These are phyloP conservation scores for Macrotis lagotis DNA, from an alignment of 2,113 vertebrate genomes.

Conservation along the genomic window DNA sequence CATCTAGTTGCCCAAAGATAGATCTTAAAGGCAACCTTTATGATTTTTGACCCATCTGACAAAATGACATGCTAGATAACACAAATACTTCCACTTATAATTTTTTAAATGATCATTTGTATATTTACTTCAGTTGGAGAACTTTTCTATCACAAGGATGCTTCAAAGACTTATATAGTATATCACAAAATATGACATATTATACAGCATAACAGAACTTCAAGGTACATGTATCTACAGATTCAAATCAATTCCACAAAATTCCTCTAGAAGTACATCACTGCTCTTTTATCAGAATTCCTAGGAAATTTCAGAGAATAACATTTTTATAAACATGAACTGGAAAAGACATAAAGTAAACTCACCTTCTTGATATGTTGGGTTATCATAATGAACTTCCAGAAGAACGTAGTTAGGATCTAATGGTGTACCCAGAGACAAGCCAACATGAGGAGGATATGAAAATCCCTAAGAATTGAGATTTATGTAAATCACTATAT, in stretches of 20 bases:
- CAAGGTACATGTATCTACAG: not conserved
- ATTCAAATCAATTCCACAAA: not conserved
- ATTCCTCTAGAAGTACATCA: not conserved
- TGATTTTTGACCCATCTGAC: not conserved
- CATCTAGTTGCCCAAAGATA: not conserved
- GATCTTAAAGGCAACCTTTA: not conserved
- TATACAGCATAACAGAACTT: not conserved
- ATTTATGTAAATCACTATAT: not conserved
- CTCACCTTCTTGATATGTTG: conserved; percentile 87
- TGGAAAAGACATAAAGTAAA: not conserved
- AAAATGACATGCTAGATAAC: not conserved
- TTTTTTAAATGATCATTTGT: not conserved
- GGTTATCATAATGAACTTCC: conserved; percentile 92
- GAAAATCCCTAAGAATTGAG: conserved; percentile 86
- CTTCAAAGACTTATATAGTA: not conserved
- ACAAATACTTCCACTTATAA: not conserved
- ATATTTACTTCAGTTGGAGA: not conserved
- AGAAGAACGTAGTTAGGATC: conserved; percentile 90
- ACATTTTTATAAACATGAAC: not conserved
- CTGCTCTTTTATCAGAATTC: conserved; percentile 41
- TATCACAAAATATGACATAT: not conserved
- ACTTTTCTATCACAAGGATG: not conserved
- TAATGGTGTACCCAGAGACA: conserved; percentile 87
- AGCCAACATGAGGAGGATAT: conserved; percentile 89
- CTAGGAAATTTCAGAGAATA: not conserved